Evolutionary conservation across 2,888 invertebrate genomes (phyloP), one percentile per base, ranked within the genome.

Genomic region (Monopis laevigella): DNA sequence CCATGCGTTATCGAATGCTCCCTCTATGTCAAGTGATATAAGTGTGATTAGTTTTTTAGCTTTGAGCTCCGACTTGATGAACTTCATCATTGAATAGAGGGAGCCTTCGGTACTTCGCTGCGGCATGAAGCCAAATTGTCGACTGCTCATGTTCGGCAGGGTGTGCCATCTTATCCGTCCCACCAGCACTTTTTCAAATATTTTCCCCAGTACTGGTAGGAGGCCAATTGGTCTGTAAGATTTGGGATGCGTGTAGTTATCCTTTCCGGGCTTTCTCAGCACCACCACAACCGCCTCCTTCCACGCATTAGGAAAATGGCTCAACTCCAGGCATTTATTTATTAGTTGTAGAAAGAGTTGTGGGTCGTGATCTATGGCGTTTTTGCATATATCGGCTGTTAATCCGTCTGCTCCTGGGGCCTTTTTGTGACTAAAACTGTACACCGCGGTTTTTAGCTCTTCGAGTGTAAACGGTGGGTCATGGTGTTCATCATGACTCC

Each of bases 381-480:
- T 10, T 1, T 12, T 3, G 38, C 44, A 44, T 2, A 44, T 44
- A 18, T 46, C 46, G 1, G 40, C 27, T 1, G 44, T 44, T 3
- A 42, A 17, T 3, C 45, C 43, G 12, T 45, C 43, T 8, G 32
- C 14, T 14, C n/a, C n/a, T n/a, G n/a, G n/a, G n/a, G n/a, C n/a
- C n/a, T n/a, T n/a, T n/a, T n/a, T n/a, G n/a, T n/a, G n/a, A n/a
- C n/a, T n/a, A n/a, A n/a, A n/a, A n/a, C n/a, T n/a, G n/a, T n/a
- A n/a, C n/a, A n/a, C n/a, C 1, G 39, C 35, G 2, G 10, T n/a
- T 5, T 11, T 17, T 4, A 45, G 17, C 21, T 45, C 45, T 2
- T 13, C n/a, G 6, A 1, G 10, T 3, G 32, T 30, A 18, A 43
- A 39, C 1, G 39, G 32, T 19, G 39, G 32, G 19, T 29, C 18